Evolutionary conservation across 2,797 vertebrate genomes (phyloP), one percentile per base, ranked within the genome.

Genomic region (Phataginus tricuspis): DNA sequence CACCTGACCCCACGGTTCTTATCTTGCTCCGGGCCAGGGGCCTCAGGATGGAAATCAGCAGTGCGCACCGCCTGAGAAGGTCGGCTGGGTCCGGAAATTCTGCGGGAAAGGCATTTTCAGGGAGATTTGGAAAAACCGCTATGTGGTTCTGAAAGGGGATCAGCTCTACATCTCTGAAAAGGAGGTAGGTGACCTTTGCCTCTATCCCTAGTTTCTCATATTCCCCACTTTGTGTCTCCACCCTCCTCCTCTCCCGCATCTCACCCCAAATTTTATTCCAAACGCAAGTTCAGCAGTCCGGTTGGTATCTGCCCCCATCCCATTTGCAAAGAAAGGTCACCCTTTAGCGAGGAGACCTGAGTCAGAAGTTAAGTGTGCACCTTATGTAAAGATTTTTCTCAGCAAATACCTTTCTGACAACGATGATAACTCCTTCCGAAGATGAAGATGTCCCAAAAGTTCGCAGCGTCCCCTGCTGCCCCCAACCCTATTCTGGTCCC

Each of bases 101-200:
- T 99, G 99, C 88, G 99, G 99, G 59, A 99, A 98, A 98, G 99
- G 99, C 83, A 99, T 99, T 98, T 99, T 99, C 98, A 98, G 99
- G 95, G 99, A 99, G 98, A 99, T 99, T 98, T 99, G 99, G 99
- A 99, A 99, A 98, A 99, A 99, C 98, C 99, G 99, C 95, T 99
- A 99, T 7, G 99, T 99, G 97, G 98, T 99, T 75, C 98, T 99
- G 93, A 99, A 98, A 97, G 99, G 99, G 93, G 99, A 99, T 92
- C 99, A 99, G 98, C 99, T 99, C 69, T 99, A 98, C 98, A 98
- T 99, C 98, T 99, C 99, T 0, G 99, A 99, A 96, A 99, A 99
- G 97, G 99, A 99, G 99, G 99, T 99, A 97, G 97, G 99, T 72
- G 91, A 75, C 94, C 69, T 51, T 13, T 10, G 39, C 82, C 68